Evolutionary conservation across 2,888 invertebrate genomes (phyloP).

Genomic region (Isoperla grammatica): DNA sequence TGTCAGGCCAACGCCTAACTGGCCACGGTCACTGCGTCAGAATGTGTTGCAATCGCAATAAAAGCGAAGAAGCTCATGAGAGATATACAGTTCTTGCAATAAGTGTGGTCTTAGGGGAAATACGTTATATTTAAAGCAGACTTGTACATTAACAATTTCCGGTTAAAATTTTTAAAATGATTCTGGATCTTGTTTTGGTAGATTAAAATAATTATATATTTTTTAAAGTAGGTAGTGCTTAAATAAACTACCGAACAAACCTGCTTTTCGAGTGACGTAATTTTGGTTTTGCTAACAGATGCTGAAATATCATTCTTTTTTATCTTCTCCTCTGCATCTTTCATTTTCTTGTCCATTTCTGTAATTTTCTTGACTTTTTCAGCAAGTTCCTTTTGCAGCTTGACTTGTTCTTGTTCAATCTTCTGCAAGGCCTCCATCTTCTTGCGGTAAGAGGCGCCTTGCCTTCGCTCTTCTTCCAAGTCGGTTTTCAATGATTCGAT

Average conservation of each 20-base stretch:
- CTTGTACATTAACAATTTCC: too few species aligned
- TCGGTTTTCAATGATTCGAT: conserved; percentile 60
- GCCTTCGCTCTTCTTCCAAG: conserved; percentile 58
- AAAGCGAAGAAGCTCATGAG: too few species aligned
- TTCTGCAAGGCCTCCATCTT: conserved; percentile 49
- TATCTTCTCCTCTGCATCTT: conserved; percentile 60
- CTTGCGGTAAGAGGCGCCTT: conserved; percentile 55
- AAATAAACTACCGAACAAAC: conserved; percentile 41
- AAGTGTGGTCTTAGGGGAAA: too few species aligned
- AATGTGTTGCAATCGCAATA: too few species aligned
- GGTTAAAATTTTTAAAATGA: too few species aligned
- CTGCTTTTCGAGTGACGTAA: conserved; percentile 56
- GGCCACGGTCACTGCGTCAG: too few species aligned
- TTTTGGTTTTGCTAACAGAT: conserved; percentile 42
- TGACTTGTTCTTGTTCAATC: conserved; percentile 52
- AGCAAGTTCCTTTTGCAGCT: conserved; percentile 55
- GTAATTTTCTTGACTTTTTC: conserved; percentile 56
- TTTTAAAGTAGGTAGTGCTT: too few species aligned
- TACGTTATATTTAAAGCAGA: too few species aligned
- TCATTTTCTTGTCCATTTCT: conserved; percentile 61
- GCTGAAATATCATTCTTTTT: conserved; percentile 54
- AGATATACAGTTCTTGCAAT: too few species aligned
- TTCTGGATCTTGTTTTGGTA: too few species aligned
- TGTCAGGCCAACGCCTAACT: too few species aligned
- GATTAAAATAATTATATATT: too few species aligned